These are phyloP conservation scores for Spisula solida DNA, from an alignment of 2,888 invertebrate genomes.

Conservation along the genomic window DNA sequence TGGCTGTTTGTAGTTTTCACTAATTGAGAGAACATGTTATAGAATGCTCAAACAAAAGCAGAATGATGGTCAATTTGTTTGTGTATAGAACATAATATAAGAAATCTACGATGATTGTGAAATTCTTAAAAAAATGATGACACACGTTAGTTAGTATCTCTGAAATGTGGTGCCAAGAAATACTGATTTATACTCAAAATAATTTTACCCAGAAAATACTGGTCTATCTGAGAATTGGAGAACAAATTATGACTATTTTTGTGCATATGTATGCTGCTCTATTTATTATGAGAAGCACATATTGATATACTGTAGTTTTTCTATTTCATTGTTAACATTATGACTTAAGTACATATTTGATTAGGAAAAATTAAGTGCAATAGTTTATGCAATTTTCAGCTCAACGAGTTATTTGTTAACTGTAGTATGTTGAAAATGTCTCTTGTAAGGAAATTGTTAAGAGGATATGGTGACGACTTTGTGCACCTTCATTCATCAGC, in stretches of 20 bases:
- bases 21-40: neutral
- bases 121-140: neutral
- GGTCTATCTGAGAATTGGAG: too few relatives aligned
- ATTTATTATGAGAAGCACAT: too few relatives aligned
- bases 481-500: neutral
- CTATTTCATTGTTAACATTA: neutral
- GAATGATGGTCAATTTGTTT: too few relatives aligned
- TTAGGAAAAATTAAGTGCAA: neutral
- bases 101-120: neutral
- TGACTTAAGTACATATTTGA: neutral
- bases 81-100: too few relatives aligned
- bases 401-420: neutral
- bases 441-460: too few relatives aligned
- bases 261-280: too few relatives aligned
- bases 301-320: too few relatives aligned
- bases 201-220: too few relatives aligned
- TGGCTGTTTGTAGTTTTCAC: neutral
- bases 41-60: too few relatives aligned
- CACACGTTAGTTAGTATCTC: neutral
- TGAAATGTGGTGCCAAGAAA: neutral
- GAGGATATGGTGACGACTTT: too few relatives aligned
- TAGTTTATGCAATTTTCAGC: slow-evolving; percentile 2
- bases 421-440: too few relatives aligned
- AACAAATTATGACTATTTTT: too few relatives aligned
- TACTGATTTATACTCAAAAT: neutral